Evolutionary conservation across 2,797 vertebrate genomes (phyloP).

Genomic region (Micromesistius poutassou): DNA sequence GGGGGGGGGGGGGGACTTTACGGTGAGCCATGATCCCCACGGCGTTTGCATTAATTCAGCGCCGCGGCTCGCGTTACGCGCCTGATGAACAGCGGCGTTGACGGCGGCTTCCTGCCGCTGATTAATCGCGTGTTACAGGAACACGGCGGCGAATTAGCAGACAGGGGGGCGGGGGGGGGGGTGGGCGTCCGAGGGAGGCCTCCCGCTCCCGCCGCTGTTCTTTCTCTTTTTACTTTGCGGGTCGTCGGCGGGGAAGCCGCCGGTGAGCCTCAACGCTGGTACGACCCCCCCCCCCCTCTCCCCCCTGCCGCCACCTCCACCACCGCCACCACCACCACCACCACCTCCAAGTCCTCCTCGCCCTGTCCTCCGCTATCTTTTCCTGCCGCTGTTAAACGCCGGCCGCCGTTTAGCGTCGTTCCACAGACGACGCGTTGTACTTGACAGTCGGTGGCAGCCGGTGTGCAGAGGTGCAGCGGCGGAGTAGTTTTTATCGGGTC

Average conservation of each 20-base stretch:
- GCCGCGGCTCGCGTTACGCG: slow-evolving; percentile 58
- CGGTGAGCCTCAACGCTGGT: too few species aligned
- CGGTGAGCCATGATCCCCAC: slow-evolving; percentile 56
- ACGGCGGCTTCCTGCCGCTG: slow-evolving; percentile 69
- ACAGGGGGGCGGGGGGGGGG: slow-evolving; percentile 57
- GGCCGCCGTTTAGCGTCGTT: background rate
- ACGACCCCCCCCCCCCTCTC: too few species aligned
- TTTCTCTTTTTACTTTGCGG: background rate
- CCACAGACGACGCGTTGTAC: too few species aligned
- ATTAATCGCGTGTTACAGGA: slow-evolving; percentile 75
- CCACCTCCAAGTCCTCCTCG: too few species aligned
- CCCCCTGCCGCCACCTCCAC: too few species aligned
- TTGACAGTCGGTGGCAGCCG: background rate
- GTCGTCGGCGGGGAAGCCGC: too few species aligned
- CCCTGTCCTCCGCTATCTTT: too few species aligned
- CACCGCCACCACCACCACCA: too few species aligned
- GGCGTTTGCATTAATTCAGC: slow-evolving; percentile 71
- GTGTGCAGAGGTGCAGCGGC: slow-evolving; percentile 55
- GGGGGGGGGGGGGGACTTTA: slow-evolving; percentile 19
- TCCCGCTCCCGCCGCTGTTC: background rate
- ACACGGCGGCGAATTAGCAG: slow-evolving; percentile 73
- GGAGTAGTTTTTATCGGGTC: slow-evolving; percentile 89
- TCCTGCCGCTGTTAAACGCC: too few species aligned
- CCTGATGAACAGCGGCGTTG: slow-evolving; percentile 60
- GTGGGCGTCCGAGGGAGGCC: slow-evolving; percentile 36